These are phyloP conservation scores for Phallusia fumigata DNA, from an alignment of 23 tunicate genomes.

Conservation along the genomic window DNA sequence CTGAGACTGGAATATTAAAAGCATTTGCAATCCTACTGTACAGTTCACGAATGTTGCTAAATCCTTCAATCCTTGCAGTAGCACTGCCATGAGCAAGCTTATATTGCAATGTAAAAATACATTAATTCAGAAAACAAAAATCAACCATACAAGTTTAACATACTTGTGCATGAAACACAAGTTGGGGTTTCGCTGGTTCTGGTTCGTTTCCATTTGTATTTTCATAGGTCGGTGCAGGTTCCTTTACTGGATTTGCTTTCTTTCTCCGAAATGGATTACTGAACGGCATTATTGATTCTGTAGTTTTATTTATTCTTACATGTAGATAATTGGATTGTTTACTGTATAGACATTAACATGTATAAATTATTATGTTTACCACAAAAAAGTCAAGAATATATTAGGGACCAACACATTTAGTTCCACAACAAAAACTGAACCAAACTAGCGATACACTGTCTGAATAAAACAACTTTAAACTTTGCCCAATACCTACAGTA, in stretches of 20 bases:
- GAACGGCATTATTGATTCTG: neutral
- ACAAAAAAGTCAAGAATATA: too few species aligned
- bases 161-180: conserved; percentile 5
- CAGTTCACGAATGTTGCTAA: conserved; percentile 60
- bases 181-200: neutral
- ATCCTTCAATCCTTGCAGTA: conserved; percentile 65
- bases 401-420: too few species aligned
- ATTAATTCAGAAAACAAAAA: neutral
- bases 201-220: neutral
- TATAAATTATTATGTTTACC: too few species aligned
- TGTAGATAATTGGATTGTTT: too few species aligned
- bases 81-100: conserved; percentile 88
- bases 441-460: too few species aligned
- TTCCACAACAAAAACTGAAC: too few species aligned
- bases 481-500: too few species aligned
- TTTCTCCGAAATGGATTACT: neutral
- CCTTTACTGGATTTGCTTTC: neutral
- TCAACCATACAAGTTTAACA: neutral
- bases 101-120: neutral
- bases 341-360: too few species aligned
- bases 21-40: conserved; percentile 60
- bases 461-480: too few species aligned
- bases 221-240: neutral
- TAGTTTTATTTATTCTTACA: too few species aligned
- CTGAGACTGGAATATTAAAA: conserved; percentile 30